Evolutionary conservation across 2,113 vertebrate species (phyloP).

Genomic region (Channa argus): DNA sequence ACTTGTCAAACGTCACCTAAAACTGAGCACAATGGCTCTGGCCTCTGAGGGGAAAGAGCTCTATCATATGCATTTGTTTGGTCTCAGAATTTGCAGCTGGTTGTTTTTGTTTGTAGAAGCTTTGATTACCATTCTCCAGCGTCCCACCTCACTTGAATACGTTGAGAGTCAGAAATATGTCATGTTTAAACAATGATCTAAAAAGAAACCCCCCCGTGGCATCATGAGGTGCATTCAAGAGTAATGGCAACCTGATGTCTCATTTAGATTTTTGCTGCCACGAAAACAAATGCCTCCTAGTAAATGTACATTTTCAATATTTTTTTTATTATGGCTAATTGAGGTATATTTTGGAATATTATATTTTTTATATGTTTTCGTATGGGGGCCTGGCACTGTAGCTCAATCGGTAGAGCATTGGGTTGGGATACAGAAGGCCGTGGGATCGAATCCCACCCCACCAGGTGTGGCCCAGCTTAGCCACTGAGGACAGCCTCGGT

Average conservation of each 20-base stretch:
- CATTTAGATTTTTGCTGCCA: not conserved
- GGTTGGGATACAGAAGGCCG: no score
- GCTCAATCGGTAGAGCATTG: not conserved
- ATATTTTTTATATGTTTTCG: no score
- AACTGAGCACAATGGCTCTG: conserved; percentile 3
- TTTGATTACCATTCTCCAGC: conserved; percentile 82
- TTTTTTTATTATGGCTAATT: not conserved
- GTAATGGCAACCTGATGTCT: not conserved
- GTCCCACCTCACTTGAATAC: conserved; percentile 85
- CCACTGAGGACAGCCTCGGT: no score
- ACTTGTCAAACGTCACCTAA: conserved; percentile 36
- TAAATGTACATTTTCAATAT: not conserved
- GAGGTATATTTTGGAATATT: conserved; percentile 9
- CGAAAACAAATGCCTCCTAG: not conserved
- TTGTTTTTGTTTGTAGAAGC: conserved; percentile 59
- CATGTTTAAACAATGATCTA: conserved; percentile 3
- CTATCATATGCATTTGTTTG: not conserved
- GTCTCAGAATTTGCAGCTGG: conserved; percentile 36
- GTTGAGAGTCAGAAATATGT: conserved; percentile 52
- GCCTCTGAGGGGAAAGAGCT: not conserved
- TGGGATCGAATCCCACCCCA: no score
- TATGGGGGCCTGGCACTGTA: no score
- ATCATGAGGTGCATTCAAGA: conserved; percentile 15
- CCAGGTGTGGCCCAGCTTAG: not conserved
- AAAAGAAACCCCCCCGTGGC: conserved; percentile 47